phyloP scores from a whole-genome alignment of 2,888 invertebrate genomes.

The Cenopis cana region DNA sequence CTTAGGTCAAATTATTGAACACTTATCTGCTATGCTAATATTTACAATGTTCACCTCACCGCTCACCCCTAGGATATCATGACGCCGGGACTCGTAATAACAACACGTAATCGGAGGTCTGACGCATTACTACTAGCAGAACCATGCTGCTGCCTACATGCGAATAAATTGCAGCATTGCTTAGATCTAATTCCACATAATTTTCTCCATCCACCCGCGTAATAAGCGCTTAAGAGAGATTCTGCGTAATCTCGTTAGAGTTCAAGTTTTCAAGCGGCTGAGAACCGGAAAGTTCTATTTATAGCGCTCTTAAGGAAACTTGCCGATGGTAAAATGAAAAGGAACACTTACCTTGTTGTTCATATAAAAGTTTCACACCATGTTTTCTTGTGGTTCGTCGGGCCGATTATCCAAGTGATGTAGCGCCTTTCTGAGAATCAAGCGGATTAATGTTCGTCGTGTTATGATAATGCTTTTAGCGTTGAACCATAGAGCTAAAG shows the following conservation, averaged over 20 bases:
- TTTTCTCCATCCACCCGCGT: slow-evolving; percentile 7
- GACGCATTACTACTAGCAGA: no score
- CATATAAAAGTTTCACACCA: slow-evolving; percentile 34
- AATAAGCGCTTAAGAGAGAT: slow-evolving; percentile 18
- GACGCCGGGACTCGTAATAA: no score
- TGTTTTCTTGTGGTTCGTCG: slow-evolving; percentile 32
- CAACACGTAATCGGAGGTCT: no score
- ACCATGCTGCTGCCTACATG: background rate
- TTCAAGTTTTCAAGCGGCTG: slow-evolving; percentile 34
- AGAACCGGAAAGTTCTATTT: slow-evolving; percentile 31
- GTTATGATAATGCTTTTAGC: slow-evolving; percentile 6
- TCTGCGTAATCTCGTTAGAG: slow-evolving; percentile 32
- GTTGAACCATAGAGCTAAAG: background rate
- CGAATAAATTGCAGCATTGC: slow-evolving; percentile 19
- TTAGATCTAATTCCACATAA: slow-evolving; percentile 17
- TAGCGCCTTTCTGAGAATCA: slow-evolving; percentile 19
- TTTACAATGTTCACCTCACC: no score
- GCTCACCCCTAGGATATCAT: no score
- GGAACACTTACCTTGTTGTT: slow-evolving; percentile 39
- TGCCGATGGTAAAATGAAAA: slow-evolving; percentile 34
- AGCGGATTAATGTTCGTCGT: slow-evolving; percentile 23
- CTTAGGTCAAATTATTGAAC: slow-evolving; percentile 15
- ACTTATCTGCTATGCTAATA: background rate
- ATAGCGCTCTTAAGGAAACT: slow-evolving; percentile 35
- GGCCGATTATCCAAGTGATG: slow-evolving; percentile 19